phyloP scores from a whole-genome alignment of 2,888 invertebrate genomes.

The Morpho deidamia region DNA sequence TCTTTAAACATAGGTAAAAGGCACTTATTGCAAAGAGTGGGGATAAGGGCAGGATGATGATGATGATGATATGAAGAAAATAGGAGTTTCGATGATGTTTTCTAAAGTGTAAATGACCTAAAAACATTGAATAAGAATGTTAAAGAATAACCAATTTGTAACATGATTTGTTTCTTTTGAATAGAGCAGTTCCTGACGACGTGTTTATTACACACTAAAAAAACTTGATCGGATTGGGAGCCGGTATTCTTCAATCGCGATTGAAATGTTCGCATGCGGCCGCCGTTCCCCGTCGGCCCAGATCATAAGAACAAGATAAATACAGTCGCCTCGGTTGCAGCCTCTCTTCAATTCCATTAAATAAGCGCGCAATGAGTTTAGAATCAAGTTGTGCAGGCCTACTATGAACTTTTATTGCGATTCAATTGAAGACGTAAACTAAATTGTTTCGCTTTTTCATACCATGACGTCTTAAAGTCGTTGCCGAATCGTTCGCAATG shows the following conservation, averaged over 20 bases:
- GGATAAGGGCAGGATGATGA: too few species aligned
- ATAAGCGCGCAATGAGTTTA: slow-evolving; percentile 35
- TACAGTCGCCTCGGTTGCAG: slow-evolving; percentile 37
- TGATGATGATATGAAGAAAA: too few species aligned
- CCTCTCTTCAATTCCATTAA: slow-evolving; percentile 49
- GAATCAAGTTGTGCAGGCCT: slow-evolving; percentile 44
- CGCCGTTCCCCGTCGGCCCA: slow-evolving; percentile 26
- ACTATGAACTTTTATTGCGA: too few species aligned
- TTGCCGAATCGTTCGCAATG: too few species aligned
- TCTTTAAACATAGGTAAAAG: too few species aligned
- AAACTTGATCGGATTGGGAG: slow-evolving; percentile 43
- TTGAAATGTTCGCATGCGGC: slow-evolving; percentile 55
- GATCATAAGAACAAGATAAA: slow-evolving; percentile 47
- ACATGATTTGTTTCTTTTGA: slow-evolving; percentile 4
- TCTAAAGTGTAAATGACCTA: not conserved
- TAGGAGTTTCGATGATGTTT: too few species aligned
- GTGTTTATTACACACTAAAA: slow-evolving; percentile 26
- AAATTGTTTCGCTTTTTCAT: too few species aligned
- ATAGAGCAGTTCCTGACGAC: slow-evolving; percentile 18
- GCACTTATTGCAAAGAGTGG: too few species aligned
- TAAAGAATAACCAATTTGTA: not conserved
- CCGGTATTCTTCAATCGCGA: slow-evolving; percentile 57
- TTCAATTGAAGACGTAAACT: too few species aligned
- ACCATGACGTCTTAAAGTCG: too few species aligned
- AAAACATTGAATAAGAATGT: not conserved